Conservation (phyloP, 1,140 invertebrate genomes). For the Drosophila bifasciata region DNA sequence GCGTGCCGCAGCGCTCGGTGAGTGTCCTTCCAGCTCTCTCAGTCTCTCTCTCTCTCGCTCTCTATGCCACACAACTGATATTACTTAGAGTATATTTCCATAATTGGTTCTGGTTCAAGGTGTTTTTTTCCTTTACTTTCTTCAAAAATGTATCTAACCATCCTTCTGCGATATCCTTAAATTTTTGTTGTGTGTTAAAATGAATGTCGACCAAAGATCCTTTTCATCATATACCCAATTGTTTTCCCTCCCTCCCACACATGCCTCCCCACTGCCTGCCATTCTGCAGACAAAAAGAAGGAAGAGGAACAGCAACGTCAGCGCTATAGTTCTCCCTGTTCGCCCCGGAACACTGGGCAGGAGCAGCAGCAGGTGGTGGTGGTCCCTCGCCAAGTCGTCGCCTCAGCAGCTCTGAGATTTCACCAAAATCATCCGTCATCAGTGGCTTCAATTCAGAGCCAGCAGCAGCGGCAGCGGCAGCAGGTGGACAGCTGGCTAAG, state of each 20-base stretch:
- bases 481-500: constrained; percentile 1
- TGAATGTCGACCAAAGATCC: constrained; percentile 3
- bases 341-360: constrained; percentile 32
- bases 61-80: constrained; percentile 1
- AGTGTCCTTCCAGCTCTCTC: constrained; percentile 34
- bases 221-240: constrained; percentile 13
- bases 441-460: constrained; percentile 61
- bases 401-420: constrained; percentile 60
- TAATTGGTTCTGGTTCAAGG: neutral
- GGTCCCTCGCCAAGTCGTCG: constrained; percentile 30
- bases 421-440: constrained; percentile 44
- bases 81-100: too few species aligned
- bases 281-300: constrained; percentile 71
- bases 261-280: neutral
- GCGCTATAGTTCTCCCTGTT: constrained; percentile 56
- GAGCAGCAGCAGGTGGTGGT: neutral
- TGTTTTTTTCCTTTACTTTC: neutral
- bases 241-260: constrained; percentile 20
- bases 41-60: constrained; percentile 2
- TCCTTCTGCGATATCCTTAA: neutral
- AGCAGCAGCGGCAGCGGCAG: constrained; percentile 12
- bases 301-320: constrained; percentile 68
- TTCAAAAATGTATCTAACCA: constrained; percentile 1
- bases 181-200: neutral
- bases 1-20: constrained; percentile 86